Conservation (phyloP, 2,888 invertebrate species). For the Xanthia togata region DNA sequence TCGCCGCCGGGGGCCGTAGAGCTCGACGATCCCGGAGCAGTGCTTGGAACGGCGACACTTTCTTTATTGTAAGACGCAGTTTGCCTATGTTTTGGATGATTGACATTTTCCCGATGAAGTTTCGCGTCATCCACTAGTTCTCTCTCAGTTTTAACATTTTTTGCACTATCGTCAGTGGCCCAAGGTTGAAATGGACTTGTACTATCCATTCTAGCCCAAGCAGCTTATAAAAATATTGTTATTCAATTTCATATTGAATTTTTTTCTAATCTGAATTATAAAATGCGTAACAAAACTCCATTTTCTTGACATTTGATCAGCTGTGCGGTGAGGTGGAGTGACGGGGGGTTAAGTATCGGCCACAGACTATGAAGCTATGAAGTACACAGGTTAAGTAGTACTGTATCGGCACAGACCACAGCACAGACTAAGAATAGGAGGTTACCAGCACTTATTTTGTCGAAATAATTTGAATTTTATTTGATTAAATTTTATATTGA, state of each 20-base stretch:
- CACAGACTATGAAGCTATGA: too few species aligned
- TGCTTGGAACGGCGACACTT: slow-evolving; percentile 83
- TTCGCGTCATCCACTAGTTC: slow-evolving; percentile 90
- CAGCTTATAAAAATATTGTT: slow-evolving; percentile 77
- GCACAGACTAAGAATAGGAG: slow-evolving; percentile 8
- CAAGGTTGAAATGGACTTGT: slow-evolving; percentile 89
- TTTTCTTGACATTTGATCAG: slow-evolving; percentile 91
- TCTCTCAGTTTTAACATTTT: slow-evolving; percentile 88
- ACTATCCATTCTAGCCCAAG: slow-evolving; percentile 88
- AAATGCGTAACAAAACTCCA: slow-evolving; percentile 90
- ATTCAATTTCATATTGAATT: slow-evolving; percentile 85
- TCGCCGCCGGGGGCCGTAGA: slow-evolving; percentile 77
- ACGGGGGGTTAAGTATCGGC: slow-evolving; percentile 67
- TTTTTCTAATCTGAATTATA: slow-evolving; percentile 82
- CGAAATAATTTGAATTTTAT: too few species aligned
- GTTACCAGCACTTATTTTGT: slow-evolving; percentile 19
- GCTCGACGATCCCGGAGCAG: slow-evolving; percentile 84
- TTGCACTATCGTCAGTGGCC: slow-evolving; percentile 86
- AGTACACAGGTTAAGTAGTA: too few species aligned
- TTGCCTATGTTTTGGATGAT: slow-evolving; percentile 91
- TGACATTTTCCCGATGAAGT: slow-evolving; percentile 90
- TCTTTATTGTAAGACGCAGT: slow-evolving; percentile 90
- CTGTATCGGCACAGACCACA: background rate
- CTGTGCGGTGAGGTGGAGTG: slow-evolving; percentile 87
- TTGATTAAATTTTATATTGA: background rate